These are phyloP conservation scores for Orthonychiurus folsomi DNA, from an alignment of 2,888 invertebrate species.

Conservation along the genomic window DNA sequence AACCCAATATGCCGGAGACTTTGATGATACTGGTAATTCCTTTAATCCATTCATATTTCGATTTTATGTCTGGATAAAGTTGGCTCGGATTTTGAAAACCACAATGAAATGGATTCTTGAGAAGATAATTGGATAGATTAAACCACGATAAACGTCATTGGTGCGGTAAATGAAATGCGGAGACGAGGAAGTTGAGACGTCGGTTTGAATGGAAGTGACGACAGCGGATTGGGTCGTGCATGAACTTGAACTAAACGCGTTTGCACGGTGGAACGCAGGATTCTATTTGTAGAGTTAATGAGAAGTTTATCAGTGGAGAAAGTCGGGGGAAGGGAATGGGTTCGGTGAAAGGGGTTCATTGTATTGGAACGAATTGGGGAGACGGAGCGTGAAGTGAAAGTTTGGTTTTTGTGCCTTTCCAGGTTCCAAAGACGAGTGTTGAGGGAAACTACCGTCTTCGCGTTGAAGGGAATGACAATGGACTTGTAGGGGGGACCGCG, in stretches of 20 bases:
- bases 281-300: constrained; percentile 9
- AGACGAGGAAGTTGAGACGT: too few species aligned
- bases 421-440: constrained; percentile 76
- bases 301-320: constrained; percentile 13
- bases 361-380: neutral
- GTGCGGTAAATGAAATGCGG: neutral
- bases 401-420: constrained; percentile 4
- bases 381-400: constrained; percentile 2
- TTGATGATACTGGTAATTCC: constrained; percentile 68
- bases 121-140: neutral
- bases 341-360: constrained; percentile 7
- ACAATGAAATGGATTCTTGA: neutral
- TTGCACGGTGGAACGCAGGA: neutral
- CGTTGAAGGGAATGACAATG: constrained; percentile 71
- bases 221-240: neutral
- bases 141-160: neutral
- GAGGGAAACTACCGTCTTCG: constrained; percentile 73
- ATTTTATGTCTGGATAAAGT: neutral
- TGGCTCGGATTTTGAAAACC: neutral
- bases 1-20: constrained; percentile 79
- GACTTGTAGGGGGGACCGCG: constrained; percentile 72
- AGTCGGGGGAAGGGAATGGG: neutral
- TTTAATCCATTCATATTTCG: neutral
- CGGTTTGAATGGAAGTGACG: too few species aligned
- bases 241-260: neutral